These are phyloP conservation scores for Tenthredo distinguenda DNA, from an alignment of 2,888 invertebrate species.

Conservation along the genomic window DNA sequence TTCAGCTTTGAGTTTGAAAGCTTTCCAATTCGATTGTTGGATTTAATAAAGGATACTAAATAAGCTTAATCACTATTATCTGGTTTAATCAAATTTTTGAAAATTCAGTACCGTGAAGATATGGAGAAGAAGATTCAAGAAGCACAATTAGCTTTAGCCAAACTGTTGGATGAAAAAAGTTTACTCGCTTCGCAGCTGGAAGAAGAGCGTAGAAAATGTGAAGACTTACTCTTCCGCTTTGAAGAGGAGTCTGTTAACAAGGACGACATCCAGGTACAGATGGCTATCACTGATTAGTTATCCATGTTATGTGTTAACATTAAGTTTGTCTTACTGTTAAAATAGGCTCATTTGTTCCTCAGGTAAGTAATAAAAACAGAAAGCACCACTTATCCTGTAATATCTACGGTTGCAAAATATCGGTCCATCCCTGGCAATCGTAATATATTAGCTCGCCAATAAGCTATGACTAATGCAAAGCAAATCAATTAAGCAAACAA, in stretches of 20 bases:
- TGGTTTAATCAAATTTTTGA: slow-evolving; percentile 54
- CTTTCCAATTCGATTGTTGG: background rate
- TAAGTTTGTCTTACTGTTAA: background rate
- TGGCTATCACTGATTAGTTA: slow-evolving; percentile 29
- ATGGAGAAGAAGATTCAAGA: slow-evolving; percentile 81
- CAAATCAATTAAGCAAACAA: background rate
- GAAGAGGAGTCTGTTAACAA: slow-evolving; percentile 95
- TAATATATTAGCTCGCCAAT: background rate
- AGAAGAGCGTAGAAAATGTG: slow-evolving; percentile 90
- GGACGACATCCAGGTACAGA: slow-evolving; percentile 91
- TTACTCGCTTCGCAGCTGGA: slow-evolving; percentile 82
- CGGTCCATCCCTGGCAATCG: background rate
- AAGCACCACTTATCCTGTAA: background rate
- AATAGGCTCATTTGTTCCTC: slow-evolving; percentile 10
- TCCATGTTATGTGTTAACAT: background rate
- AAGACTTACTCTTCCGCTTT: slow-evolving; percentile 93
- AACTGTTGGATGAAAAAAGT: slow-evolving; percentile 77
- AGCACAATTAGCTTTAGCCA: slow-evolving; percentile 79
- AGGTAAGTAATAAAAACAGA: slow-evolving; percentile 13
- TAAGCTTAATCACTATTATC: slow-evolving; percentile 47
- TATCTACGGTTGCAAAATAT: background rate
- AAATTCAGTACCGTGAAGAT: slow-evolving; percentile 79
- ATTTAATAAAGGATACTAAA: slow-evolving; percentile 40
- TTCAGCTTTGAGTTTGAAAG: background rate
- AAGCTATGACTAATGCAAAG: background rate